phyloP scores from a whole-genome alignment of 2,888 invertebrate species.

The Cryptophagus acutangulus region DNA sequence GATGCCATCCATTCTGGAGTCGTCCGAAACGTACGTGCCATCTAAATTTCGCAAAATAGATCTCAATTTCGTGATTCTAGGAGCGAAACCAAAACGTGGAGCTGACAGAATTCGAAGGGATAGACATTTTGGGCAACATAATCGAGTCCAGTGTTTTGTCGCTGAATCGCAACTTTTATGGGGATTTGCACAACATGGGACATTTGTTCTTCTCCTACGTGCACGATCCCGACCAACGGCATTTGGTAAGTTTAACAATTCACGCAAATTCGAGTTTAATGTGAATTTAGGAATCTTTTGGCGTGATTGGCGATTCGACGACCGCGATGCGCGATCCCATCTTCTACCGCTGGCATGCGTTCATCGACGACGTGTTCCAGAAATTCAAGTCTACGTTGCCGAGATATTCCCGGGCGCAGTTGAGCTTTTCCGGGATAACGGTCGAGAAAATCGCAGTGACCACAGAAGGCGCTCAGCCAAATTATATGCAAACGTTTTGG shows the following conservation, averaged over 20 bases:
- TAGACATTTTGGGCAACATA: slow-evolving; percentile 74
- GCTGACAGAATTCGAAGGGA: slow-evolving; percentile 65
- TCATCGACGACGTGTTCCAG: slow-evolving; percentile 72
- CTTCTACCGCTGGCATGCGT: slow-evolving; percentile 82
- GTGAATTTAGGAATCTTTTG: slow-evolving; percentile 62
- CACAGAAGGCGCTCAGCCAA: slow-evolving; percentile 49
- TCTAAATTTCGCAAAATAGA: slow-evolving; percentile 28
- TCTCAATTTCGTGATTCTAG: slow-evolving; percentile 42
- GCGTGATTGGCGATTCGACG: slow-evolving; percentile 80
- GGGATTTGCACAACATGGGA: slow-evolving; percentile 78
- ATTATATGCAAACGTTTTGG: slow-evolving; percentile 69
- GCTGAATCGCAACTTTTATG: slow-evolving; percentile 65
- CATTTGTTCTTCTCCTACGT: slow-evolving; percentile 71
- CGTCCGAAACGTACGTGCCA: slow-evolving; percentile 53
- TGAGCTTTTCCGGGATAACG: slow-evolving; percentile 60
- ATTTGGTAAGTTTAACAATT: slow-evolving; percentile 52
- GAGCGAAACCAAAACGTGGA: slow-evolving; percentile 53
- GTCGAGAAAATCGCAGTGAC: slow-evolving; percentile 57
- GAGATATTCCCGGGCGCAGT: slow-evolving; percentile 56
- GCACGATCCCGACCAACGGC: slow-evolving; percentile 76
- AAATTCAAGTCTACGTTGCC: slow-evolving; percentile 67
- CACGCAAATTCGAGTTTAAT: slow-evolving; percentile 7
- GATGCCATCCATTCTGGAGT: slow-evolving; percentile 64
- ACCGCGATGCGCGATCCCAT: slow-evolving; percentile 84
- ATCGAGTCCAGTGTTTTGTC: slow-evolving; percentile 69